Base-by-base conservation (phyloP, 2,888 invertebrate species). In the Galerucella calmariensis region DNA sequence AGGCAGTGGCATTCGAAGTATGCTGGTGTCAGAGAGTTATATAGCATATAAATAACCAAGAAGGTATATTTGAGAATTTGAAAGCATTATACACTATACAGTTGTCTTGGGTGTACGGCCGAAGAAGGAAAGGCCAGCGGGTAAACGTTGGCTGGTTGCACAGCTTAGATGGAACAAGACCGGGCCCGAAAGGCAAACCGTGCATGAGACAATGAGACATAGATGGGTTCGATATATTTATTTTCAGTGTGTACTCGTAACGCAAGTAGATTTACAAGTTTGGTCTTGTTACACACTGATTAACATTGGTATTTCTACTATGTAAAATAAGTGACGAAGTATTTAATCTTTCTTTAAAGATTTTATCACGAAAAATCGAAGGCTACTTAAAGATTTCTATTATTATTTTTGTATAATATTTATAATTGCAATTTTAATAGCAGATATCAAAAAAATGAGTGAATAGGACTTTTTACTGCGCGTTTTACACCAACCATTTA, bases 21-120 rank as follows among this genome's bases (percentile, higher is more conserved):
- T 76, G 79, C 74, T 72, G 78, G 75, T 76, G 76, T 78, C 76
- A 78, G 79, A 81, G 79, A 81, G 79, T 81, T 79, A 80, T 76
- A 78, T 72, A 67, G 68, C 67, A 73, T 77, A 80, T 81, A 81
- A 73, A 81, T 79, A 75, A 71, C 69, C 67, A 24, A 70, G 75
- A 80, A 78, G 77, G 79, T 79, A 79, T 79, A 80, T 81, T 81
- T 77, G 80, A 79, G 80, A 76, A 68, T 75, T 76, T 78, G 77
- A 78, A 77, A 79, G 78, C 78, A 78, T 79, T 79, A 80, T 76
- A 65, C 75, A 75, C 74, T 77, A 75, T 73, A 73, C 76, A 77
- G 72, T 73, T 69, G 72, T 66, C 76, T 73, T 69, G 58, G 65
- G 41, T 73, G 67, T 44, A 12, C 44, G 68, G 44, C 61, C 67